Conservation (phyloP, 1,140 invertebrate species). For the Drosophila miranda region DNA sequence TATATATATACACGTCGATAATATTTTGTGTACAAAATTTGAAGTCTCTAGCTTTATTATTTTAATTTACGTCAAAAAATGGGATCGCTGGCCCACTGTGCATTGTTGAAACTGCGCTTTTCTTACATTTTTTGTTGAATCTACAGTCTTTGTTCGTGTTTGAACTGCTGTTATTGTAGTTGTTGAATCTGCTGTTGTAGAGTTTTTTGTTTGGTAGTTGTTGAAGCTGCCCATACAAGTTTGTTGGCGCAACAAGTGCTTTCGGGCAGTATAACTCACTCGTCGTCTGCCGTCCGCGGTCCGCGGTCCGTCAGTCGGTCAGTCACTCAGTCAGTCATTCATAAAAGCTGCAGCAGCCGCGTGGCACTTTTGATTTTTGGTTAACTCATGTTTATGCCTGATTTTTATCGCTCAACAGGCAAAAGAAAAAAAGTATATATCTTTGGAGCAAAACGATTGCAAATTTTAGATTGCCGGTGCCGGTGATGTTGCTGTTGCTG, state of each 20-base stretch:
- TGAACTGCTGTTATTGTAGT: slow-evolving; percentile 31
- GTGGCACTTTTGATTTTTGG: slow-evolving; percentile 67
- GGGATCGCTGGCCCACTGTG: too few relatives aligned
- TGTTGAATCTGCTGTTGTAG: not conserved
- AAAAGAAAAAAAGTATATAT: slow-evolving; percentile 44
- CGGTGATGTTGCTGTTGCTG: slow-evolving; percentile 31
- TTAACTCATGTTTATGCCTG: slow-evolving; percentile 44
- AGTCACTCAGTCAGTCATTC: slow-evolving; percentile 56
- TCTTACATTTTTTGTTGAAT: not conserved
- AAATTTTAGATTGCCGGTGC: slow-evolving; percentile 46
- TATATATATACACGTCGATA: too few relatives aligned
- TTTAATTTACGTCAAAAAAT: too few relatives aligned
- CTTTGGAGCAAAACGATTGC: slow-evolving; percentile 43
- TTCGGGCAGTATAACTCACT: too few relatives aligned
- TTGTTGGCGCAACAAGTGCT: slow-evolving; percentile 77
- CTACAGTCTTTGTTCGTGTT: not conserved
- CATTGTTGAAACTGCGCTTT: not conserved
- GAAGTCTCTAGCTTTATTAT: too few relatives aligned
- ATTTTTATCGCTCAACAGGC: slow-evolving; percentile 58
- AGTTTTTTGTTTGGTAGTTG: not conserved
- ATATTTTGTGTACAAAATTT: too few relatives aligned
- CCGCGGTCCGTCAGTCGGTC: not conserved
- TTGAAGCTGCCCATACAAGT: slow-evolving; percentile 53
- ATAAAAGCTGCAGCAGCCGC: slow-evolving; percentile 57
- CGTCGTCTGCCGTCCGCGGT: too few relatives aligned